Base-by-base conservation (phyloP, 2,113 vertebrate genomes). In the Psittacula cyanocephala region DNA sequence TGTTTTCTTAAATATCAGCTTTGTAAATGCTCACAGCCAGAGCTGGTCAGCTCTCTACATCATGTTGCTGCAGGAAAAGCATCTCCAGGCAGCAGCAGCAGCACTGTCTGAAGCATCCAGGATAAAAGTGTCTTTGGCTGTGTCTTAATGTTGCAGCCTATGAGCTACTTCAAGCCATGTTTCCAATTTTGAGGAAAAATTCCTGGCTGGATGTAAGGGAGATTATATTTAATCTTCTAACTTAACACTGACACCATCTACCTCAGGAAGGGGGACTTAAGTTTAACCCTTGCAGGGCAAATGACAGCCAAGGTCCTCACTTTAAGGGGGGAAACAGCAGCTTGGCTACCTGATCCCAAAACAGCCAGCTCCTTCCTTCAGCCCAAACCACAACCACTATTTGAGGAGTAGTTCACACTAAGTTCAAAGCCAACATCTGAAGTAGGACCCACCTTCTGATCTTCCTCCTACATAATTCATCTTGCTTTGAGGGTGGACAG, bases 221-320 rank as follows among this genome's bases (percentile, higher is more conserved):
- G 64, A 62, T 39, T 17, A 83, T 93, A 86, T 52, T 35, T 35
- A 82, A 37, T 60, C 20, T 59, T 72, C 17, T 11, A 63, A 6
- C 11, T 85, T 88, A 49, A 41, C 25, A 29, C 12, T 50, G 57
- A 63, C 31, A 52, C 50, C 13, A 18, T 71, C 29, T 46, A 47
- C n/a, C 11, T 53, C 8, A 10, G 57, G 17, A 52, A 81, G 7
- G 9, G 9, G 12, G 17, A 81, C 3, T 0, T 0, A 27, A 52
- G 8, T 52, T 60, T 50, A 89, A 37, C 14, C 49, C 23, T 28
- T 5, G 22, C 44, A 78, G 35, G 69, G n/a, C 31, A 86, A 67
- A n/a, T 43, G 25, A 70, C 85, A 81, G 29, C 12, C 6, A 27
- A 72, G 13, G 6, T 35, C 43, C 0, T 41, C 64, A 35, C 41